Evolutionary conservation across 2,888 invertebrate species (phyloP).

Genomic region (Lomographa bimaculata): DNA sequence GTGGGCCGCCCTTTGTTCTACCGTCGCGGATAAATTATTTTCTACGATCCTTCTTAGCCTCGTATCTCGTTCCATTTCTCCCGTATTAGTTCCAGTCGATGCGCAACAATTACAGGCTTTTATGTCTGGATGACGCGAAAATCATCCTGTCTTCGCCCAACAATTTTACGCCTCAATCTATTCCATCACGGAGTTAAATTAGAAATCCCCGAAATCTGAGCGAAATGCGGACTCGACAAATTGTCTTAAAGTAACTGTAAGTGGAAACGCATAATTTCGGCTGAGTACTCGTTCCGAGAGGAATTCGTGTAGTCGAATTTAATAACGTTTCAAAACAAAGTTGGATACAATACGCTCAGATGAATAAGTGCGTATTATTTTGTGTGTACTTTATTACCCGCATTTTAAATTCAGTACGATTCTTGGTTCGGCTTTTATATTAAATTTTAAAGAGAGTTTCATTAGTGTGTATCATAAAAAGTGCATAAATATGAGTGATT

Average conservation of each 20-base stretch:
- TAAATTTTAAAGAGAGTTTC: constrained; percentile 58
- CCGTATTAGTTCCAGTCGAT: constrained; percentile 82
- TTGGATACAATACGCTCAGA: constrained; percentile 7
- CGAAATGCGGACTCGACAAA: constrained; percentile 41
- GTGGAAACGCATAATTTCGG: constrained; percentile 23
- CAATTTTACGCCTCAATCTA: constrained; percentile 75
- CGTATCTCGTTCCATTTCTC: constrained; percentile 80
- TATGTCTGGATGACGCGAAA: constrained; percentile 81
- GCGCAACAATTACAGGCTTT: constrained; percentile 80
- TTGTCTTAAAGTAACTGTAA: constrained; percentile 29
- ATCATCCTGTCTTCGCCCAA: constrained; percentile 71
- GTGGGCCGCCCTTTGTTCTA: constrained; percentile 76
- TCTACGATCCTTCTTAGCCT: constrained; percentile 76
- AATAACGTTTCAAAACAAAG: constrained; percentile 16
- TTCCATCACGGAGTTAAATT: constrained; percentile 67
- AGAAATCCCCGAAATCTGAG: constrained; percentile 52
- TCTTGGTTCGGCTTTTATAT: constrained; percentile 14
- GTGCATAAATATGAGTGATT: constrained; percentile 75
- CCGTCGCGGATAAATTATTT: constrained; percentile 79
- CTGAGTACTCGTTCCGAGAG: constrained; percentile 15
- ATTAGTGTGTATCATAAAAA: constrained; percentile 66
- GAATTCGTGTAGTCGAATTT: constrained; percentile 13
- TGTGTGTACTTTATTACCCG: constrained; percentile 37
- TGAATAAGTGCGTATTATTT: constrained; percentile 20
- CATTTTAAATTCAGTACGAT: constrained; percentile 31